Percentiles rank a stretch among this genome's conserved stretches.
Evolutionary conservation across 2,888 invertebrate genomes (phyloP).

Genomic region (Doris montereyensis): DNA sequence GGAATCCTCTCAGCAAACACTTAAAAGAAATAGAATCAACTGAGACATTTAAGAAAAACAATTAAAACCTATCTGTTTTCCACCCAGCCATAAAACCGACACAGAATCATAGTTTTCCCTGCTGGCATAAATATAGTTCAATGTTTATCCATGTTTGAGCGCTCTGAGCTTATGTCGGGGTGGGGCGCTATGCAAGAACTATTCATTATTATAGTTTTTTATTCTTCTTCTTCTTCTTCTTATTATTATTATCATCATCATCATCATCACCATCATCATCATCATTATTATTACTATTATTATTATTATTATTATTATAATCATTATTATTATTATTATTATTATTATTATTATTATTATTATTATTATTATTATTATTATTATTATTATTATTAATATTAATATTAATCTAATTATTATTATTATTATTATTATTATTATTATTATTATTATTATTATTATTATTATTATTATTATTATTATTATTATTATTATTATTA

Average conservation of each 20-base stretch:
- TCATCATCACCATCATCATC: not conserved
- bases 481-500: not conserved
- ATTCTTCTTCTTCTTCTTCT: not conserved
- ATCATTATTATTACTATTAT: not conserved
- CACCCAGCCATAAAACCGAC: too few relatives aligned
- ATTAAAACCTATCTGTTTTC: too few relatives aligned
- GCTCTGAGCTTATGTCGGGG: too few relatives aligned
- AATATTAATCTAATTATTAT: not conserved
- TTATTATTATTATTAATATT: not conserved
- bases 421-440: not conserved
- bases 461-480: not conserved
- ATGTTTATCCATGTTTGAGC: too few relatives aligned
- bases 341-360: not conserved
- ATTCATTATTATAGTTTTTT: too few relatives aligned
- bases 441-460: not conserved
- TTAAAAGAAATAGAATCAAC: too few relatives aligned
- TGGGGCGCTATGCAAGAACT: too few relatives aligned
- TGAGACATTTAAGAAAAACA: too few relatives aligned
- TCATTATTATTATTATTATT: not conserved
- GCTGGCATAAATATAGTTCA: too few relatives aligned
- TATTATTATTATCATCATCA: not conserved
- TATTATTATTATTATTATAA: not conserved
- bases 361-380: not conserved
- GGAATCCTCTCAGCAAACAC: too few relatives aligned
- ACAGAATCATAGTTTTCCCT: too few relatives aligned